Percentiles rank a stretch among this genome's conserved stretches.
Evolutionary conservation across 1,140 invertebrate genomes (phyloP).

Genomic region (Panulirus ornatus): DNA sequence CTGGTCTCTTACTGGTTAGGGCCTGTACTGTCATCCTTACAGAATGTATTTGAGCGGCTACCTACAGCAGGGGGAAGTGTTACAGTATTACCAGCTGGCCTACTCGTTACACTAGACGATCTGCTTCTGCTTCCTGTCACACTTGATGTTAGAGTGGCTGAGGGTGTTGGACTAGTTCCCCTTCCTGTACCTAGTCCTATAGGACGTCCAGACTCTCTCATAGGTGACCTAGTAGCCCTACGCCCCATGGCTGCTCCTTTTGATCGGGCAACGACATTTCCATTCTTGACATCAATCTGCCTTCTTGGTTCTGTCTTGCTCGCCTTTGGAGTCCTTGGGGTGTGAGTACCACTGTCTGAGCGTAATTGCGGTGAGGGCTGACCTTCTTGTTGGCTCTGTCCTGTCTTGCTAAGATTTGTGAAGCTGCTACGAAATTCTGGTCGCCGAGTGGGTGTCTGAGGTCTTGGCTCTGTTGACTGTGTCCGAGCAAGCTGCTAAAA

Average conservation of each 20-base stretch:
- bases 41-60: conserved; percentile 65
- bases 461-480: conserved; percentile 32
- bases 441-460: conserved; percentile 38
- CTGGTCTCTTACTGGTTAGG: conserved; percentile 7
- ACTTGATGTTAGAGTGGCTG: conserved; percentile 21
- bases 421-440: conserved; percentile 46
- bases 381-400: conserved; percentile 11
- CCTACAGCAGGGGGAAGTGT: conserved; percentile 32
- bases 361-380: not conserved
- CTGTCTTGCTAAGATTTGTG: conserved; percentile 31
- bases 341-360: conserved; percentile 31
- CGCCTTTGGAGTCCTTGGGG: conserved; percentile 34
- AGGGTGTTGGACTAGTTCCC: conserved; percentile 38
- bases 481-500: conserved; percentile 50
- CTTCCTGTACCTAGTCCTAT: conserved; percentile 13
- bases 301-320: conserved; percentile 28
- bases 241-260: conserved; percentile 52
- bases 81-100: conserved; percentile 24
- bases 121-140: conserved; percentile 35
- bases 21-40: conserved; percentile 43
- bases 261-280: conserved; percentile 40
- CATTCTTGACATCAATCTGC: conserved; percentile 53
- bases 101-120: conserved; percentile 60
- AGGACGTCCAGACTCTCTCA: conserved; percentile 49
- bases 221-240: conserved; percentile 37